phyloP scores from a whole-genome alignment of 2,113 vertebrate species.

The Grammomys dolichurus region DNA sequence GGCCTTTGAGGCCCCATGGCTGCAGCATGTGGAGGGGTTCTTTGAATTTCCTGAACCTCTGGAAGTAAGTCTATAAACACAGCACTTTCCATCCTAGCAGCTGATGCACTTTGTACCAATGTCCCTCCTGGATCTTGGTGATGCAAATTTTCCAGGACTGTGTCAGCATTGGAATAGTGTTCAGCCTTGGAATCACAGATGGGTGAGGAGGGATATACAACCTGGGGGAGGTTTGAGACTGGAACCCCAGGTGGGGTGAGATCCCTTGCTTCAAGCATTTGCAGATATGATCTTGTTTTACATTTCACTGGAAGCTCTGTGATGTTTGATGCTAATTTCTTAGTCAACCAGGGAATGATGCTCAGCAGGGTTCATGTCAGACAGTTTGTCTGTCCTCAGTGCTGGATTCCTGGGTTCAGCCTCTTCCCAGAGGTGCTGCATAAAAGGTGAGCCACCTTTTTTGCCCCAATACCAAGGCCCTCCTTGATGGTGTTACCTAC shows the following conservation, averaged over 20 bases:
- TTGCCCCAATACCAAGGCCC: accelerated
- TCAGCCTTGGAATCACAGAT: not conserved
- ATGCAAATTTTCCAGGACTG: not conserved
- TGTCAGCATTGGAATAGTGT: not conserved
- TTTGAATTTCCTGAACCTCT: not conserved
- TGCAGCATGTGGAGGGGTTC: too few species aligned
- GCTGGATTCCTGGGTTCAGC: not conserved
- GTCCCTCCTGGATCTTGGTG: not conserved
- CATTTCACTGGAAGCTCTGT: accelerated
- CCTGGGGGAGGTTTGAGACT: accelerated
- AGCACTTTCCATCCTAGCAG: accelerated
- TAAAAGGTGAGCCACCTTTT: not conserved
- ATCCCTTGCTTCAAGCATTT: not conserved
- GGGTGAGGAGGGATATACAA: accelerated
- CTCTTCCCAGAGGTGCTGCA: accelerated
- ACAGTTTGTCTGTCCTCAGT: accelerated
- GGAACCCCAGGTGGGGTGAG: not conserved
- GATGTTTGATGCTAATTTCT: not conserved
- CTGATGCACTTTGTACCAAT: not conserved
- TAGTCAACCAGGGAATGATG: not conserved
- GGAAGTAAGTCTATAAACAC: not conserved
- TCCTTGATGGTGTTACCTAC: not conserved
- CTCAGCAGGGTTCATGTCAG: not conserved
- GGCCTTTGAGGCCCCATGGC: too few species aligned
- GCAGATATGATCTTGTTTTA: not conserved